These are phyloP conservation scores for Lacerta bilineata DNA, from an alignment of 2,797 vertebrate species.

Conservation along the genomic window DNA sequence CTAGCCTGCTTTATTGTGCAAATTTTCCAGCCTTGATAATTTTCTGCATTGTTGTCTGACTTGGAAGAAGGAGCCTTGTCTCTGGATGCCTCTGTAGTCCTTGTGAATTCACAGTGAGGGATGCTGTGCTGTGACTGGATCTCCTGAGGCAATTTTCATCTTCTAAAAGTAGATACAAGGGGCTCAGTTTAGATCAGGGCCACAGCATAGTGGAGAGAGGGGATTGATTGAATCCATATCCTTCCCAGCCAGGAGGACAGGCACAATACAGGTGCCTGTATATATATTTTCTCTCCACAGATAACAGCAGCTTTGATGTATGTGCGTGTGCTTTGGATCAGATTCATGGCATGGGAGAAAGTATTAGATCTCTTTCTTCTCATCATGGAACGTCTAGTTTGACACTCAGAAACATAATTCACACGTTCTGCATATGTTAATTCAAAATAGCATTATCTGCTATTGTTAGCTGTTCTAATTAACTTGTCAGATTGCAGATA, in stretches of 20 bases:
- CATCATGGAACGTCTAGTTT: no score
- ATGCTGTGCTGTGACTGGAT: background rate
- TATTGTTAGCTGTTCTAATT: no score
- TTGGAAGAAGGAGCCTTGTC: constrained; percentile 7
- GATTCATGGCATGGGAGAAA: background rate
- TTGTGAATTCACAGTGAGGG: background rate
- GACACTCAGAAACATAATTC: no score
- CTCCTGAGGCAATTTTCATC: background rate
- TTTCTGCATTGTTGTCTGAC: background rate
- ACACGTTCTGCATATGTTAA: no score
- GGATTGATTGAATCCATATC: background rate
- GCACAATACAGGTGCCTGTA: background rate
- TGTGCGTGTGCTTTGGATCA: background rate
- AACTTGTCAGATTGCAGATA: no score
- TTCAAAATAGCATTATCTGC: no score
- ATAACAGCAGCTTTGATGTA: background rate
- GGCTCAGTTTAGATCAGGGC: background rate
- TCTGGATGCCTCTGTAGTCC: constrained; percentile 22
- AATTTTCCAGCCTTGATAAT: constrained; percentile 32
- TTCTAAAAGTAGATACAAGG: background rate
- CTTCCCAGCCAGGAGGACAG: background rate
- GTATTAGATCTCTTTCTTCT: background rate
- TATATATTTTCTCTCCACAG: background rate
- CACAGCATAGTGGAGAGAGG: background rate
- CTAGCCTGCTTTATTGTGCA: constrained; percentile 31